Percentiles rank a stretch among this genome's conserved stretches.
Conservation (phyloP, 2,888 invertebrate species). For the Drosophila macrospina region DNA sequence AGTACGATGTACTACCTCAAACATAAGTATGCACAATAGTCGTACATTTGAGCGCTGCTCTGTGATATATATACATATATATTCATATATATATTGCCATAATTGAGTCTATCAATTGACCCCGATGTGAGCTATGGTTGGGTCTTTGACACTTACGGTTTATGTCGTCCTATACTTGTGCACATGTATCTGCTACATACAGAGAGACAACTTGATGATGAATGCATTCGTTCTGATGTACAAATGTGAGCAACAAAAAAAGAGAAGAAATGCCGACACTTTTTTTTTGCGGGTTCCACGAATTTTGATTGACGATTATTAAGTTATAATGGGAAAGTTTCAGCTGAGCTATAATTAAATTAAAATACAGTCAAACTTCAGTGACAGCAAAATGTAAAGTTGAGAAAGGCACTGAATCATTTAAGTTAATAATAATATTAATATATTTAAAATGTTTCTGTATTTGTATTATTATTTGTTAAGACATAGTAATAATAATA, state of each 20-base stretch:
- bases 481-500: no score
- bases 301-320: conserved; percentile 51
- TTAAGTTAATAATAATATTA: no score
- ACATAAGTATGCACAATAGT: conserved; percentile 20
- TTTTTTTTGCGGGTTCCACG: conserved; percentile 26
- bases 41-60: conserved; percentile 37
- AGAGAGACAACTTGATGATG: conserved; percentile 57
- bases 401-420: not conserved
- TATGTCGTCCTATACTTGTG: conserved; percentile 12
- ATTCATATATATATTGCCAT: conserved; percentile 57
- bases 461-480: no score
- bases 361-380: conserved; percentile 10
- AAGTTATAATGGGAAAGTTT: conserved; percentile 39
- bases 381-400: not conserved
- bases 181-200: conserved; percentile 42
- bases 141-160: conserved; percentile 76
- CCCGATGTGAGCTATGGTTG: conserved; percentile 70
- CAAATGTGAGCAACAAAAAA: conserved; percentile 2
- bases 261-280: conserved; percentile 45
- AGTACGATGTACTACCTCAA: conserved; percentile 9
- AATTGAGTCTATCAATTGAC: conserved; percentile 82
- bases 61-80: conserved; percentile 41
- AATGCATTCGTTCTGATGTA: conserved; percentile 44
- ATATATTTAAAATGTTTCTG: no score
- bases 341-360: conserved; percentile 18